These are phyloP conservation scores for Intellagama lesueurii DNA, from an alignment of 2,797 vertebrate genomes.

Conservation along the genomic window DNA sequence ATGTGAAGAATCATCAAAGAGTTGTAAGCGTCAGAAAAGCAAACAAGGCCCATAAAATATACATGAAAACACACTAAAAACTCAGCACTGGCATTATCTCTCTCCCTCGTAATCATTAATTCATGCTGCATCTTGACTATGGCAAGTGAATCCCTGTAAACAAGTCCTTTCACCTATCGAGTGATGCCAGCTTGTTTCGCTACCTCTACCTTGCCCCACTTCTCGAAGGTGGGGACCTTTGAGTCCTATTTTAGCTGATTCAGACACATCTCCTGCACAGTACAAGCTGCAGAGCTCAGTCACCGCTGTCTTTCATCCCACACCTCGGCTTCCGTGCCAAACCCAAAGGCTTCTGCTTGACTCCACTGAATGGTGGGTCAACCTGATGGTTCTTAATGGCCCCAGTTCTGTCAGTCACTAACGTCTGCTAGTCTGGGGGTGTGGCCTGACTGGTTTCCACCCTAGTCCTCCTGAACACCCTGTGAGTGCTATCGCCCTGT, in stretches of 20 bases:
- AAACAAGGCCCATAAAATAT: constrained; percentile 66
- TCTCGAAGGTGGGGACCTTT: background rate
- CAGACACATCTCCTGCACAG: background rate
- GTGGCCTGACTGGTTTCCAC: background rate
- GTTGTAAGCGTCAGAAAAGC: constrained; percentile 56
- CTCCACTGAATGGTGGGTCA: background rate
- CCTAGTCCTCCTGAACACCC: background rate
- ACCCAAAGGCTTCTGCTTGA: background rate
- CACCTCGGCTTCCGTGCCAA: background rate
- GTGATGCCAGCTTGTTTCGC: background rate
- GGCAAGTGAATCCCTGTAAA: constrained; percentile 34
- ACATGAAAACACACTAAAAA: constrained; percentile 55
- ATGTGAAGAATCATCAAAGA: constrained; percentile 57
- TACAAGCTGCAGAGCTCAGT: background rate
- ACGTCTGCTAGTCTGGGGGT: background rate
- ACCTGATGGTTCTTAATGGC: background rate
- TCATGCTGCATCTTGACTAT: background rate
- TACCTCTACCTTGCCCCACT: background rate
- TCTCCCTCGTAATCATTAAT: constrained; percentile 42
- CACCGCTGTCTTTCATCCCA: too few relatives aligned
- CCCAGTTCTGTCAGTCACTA: background rate
- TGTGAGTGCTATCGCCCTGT: background rate
- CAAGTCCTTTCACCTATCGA: constrained; percentile 12
- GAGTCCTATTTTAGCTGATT: background rate
- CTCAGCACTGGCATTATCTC: constrained; percentile 52